Evolutionary conservation across 2,888 invertebrate genomes (phyloP), one percentile per base, ranked within the genome.

Genomic region (Conus canariensis): DNA sequence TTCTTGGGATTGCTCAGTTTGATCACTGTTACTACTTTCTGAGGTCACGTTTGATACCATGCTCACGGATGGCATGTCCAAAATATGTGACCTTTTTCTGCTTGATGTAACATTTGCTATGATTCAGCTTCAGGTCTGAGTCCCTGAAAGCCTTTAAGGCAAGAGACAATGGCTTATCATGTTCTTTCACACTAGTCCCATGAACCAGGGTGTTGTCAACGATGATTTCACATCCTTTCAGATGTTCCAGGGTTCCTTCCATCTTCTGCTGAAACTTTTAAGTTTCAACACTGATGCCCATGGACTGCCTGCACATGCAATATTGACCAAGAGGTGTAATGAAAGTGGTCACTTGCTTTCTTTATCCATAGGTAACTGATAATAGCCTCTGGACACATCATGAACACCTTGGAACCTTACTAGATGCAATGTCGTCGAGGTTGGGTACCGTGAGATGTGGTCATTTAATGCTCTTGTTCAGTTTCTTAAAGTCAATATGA

Each of bases 191-290:
- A 6, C 91, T 77, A 16, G 90, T 90, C 30, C 88, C 85, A n/a
- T 91, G 30, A 7, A 92, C 93, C 45, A 93, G 77, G 12, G 91
- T 89, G 58, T 56, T 19, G 22, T 74, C 22, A 74, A 74, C 7
- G 6, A 74, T 74, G n/a, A 74, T 74, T 85, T 85, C 58, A 19
- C 85, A 85, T n/a, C 16, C 85, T n/a, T 10, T 58, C 19, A 85
- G 58, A 16, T 59, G 22, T 19, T n/a, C n/a, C 9, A 86, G 60
- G 8, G 60, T 86, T 25, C 64, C 64, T 86, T 86, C 58, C 85
- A 85, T 85, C 58, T 86, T 19, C 5, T 22, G 25, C 58, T 58
- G 45, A 64, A 86, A 86, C 25, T 30, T n/a, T 14, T 86, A 60
- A 30, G 86, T 45, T 8, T 59, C 16, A 16, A 64, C 16, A 16